Evolutionary conservation across 2,888 invertebrate species (phyloP), one percentile per base, ranked within the genome.

Genomic region (Macrosoma leucophasiata): DNA sequence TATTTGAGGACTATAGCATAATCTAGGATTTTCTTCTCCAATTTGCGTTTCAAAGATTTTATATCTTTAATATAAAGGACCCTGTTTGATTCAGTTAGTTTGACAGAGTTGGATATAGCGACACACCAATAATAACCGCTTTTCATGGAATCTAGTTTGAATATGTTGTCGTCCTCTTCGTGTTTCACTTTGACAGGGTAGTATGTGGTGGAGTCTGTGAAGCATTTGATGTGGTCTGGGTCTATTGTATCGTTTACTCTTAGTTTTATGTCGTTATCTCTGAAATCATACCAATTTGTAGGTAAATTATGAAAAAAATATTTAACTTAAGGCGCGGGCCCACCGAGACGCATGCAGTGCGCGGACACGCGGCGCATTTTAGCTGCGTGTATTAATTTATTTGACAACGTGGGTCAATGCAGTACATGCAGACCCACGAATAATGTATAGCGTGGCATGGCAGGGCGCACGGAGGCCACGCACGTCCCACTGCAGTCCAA

Each of bases 71-170:
- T 53, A 39, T 65, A 73, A 2, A 82, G 62, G 0, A 57, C 51
- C 42, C 58, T 70, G 26, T 78, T 75, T 1, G 82, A 77, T 41
- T 69, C 60, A 1, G 68, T 47, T 2, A 58, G 52, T 2, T 50
- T 43, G 34, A 56, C 76, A 7, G 59, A 57, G 12, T 46, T 62
- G 0, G 73, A 57, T 39, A 82, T 68, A 0, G 36, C 52, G 22
- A 66, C 50, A 43, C 85, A 85, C 84, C 84, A 84, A 37, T 84
- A 85, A 46, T 76, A 75, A 4, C 85, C 85, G 29, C 82, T 67
- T 1, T 45, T 46, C 8, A 54, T 52, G 0, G 73, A 63, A 29
- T 55, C 38, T 21, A 62, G 66, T 2, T 46, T 43, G 26, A 60
- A 49, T n/a, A 50, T 41, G 2, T 51, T 48, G 2, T 54, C 50